phyloP scores from a whole-genome alignment of 2,113 vertebrate species.

The zebrafish (Danio rerio) region DNA sequence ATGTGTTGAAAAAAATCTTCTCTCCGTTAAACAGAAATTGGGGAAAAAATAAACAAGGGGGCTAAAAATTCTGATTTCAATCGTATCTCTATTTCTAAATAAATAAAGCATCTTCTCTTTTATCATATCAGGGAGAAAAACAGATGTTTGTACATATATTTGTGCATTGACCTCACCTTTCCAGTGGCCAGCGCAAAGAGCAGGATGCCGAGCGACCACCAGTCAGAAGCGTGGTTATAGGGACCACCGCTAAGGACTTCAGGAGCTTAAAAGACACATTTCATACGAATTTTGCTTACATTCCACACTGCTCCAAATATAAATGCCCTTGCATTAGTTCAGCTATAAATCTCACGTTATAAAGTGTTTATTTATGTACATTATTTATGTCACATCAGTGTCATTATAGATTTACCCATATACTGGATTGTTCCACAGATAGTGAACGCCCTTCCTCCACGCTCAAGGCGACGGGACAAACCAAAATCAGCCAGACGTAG shows the following conservation, averaged over 20 bases:
- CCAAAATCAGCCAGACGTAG: conserved; percentile 94
- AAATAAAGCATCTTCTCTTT: too few relatives aligned
- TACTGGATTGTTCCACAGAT: conserved; percentile 96
- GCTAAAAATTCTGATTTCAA: too few relatives aligned
- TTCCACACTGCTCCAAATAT: neutral
- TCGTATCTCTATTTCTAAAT: too few relatives aligned
- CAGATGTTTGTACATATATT: neutral
- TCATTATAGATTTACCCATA: conserved; percentile 86
- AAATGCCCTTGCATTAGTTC: neutral
- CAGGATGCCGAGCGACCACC: conserved; percentile 95
- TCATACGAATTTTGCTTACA: conserved; percentile 1
- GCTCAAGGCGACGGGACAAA: conserved; percentile 85
- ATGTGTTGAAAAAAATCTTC: too few relatives aligned
- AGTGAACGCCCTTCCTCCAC: conserved; percentile 87
- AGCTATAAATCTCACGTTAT: neutral
- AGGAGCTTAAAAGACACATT: conserved; percentile 78
- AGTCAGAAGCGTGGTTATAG: conserved; percentile 91
- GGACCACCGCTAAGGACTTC: conserved; percentile 94
- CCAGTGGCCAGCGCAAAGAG: conserved; percentile 90
- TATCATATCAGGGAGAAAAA: neutral
- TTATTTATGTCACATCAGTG: neutral
- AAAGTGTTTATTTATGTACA: neutral
- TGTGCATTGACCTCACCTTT: conserved; percentile 77
- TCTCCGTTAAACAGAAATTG: too few relatives aligned
- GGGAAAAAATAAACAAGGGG: too few relatives aligned